A percentile compares a stretch with the other conserved stretches of the same genome.
Conservation (phyloP, 1,140 invertebrate genomes). For the Hermetia illucens region DNA sequence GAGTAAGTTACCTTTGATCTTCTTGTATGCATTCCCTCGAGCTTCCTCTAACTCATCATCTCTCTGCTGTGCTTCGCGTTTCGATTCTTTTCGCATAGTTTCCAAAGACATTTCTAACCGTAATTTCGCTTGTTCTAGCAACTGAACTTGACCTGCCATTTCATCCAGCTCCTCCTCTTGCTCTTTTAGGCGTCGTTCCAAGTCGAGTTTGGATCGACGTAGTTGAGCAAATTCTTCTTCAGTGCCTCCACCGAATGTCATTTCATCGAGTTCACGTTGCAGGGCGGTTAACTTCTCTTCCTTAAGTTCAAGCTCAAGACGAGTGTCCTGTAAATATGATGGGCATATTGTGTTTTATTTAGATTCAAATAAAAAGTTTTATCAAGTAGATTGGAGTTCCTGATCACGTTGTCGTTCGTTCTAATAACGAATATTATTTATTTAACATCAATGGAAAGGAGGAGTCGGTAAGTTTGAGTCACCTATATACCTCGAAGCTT, state of each 20-base stretch:
- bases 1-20: conserved; percentile 47
- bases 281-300: conserved; percentile 66
- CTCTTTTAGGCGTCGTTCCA: conserved; percentile 75
- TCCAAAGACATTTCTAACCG: conserved; percentile 85
- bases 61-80: conserved; percentile 71
- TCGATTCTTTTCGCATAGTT: conserved; percentile 76
- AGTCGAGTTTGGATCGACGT: conserved; percentile 69
- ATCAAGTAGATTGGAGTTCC: not conserved
- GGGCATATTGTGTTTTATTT: too few relatives aligned
- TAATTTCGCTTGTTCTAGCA: conserved; percentile 77
- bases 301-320: conserved; percentile 74
- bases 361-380: not conserved
- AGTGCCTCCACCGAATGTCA: conserved; percentile 63
- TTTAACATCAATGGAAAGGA: too few relatives aligned
- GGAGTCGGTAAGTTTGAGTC: too few relatives aligned
- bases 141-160: conserved; percentile 73
- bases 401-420: too few relatives aligned
- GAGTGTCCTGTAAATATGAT: conserved; percentile 48
- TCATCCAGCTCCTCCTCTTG: conserved; percentile 94
- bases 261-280: conserved; percentile 70
- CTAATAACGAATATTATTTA: too few relatives aligned
- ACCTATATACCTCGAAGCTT: too few relatives aligned
- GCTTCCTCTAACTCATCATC: conserved; percentile 90
- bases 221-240: conserved; percentile 74
- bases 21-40: conserved; percentile 74